Evolutionary conservation across 2,113 vertebrate genomes (phyloP).

Genomic region (Paraplagusia blochii): DNA sequence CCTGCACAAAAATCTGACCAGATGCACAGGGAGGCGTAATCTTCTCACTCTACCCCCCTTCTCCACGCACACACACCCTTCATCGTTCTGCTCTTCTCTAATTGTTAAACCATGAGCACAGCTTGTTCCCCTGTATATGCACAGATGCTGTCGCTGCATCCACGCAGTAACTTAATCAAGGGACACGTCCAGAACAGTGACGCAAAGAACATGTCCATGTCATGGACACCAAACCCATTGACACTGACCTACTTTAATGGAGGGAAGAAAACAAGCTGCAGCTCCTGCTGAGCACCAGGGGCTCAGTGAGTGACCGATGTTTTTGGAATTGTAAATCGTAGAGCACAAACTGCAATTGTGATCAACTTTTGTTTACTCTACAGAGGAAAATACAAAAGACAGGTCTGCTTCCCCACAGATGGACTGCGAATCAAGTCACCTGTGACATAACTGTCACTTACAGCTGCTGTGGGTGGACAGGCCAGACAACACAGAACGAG

Average conservation of each 20-base stretch:
- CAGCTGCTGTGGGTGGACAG: constrained; percentile 40
- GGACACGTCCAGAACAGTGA: constrained; percentile 56
- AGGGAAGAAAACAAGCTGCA: constrained; percentile 11
- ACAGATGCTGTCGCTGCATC: constrained; percentile 45
- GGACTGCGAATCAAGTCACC: constrained; percentile 64
- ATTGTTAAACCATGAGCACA: constrained; percentile 69
- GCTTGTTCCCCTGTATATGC: constrained; percentile 66
- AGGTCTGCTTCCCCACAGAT: constrained; percentile 50
- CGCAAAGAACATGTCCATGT: constrained; percentile 47
- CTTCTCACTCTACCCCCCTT: too few relatives aligned
- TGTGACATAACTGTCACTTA: constrained; percentile 67
- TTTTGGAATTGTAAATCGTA: not conserved
- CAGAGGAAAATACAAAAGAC: constrained; percentile 30
- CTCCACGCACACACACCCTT: constrained; percentile 26
- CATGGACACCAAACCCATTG: constrained; percentile 37
- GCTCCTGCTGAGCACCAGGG: constrained; percentile 2
- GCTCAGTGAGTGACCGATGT: constrained; percentile 1
- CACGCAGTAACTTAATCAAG: constrained; percentile 67
- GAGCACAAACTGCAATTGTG: too few relatives aligned
- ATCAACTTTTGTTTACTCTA: too few relatives aligned
- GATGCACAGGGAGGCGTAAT: constrained; percentile 49
- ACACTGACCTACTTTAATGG: constrained; percentile 40
- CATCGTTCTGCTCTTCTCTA: constrained; percentile 55
- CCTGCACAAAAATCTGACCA: constrained; percentile 57
- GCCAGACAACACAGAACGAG: constrained; percentile 26